Percentiles rank a stretch among this genome's conserved stretches.
Conservation (phyloP, 1,140 invertebrate genomes). For the Neodiprion pinetum region DNA sequence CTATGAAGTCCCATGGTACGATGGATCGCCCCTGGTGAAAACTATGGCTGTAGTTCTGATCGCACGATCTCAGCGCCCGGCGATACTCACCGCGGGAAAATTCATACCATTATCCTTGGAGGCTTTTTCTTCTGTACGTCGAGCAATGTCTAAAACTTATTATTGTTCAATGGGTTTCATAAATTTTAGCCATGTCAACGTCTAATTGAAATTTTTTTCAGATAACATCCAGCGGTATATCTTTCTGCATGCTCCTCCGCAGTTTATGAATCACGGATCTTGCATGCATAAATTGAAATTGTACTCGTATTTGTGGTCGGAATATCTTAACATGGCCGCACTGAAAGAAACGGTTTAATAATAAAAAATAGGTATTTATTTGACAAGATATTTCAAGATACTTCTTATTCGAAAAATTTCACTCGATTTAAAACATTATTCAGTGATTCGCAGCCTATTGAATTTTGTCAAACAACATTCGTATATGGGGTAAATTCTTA, state of each 20-base stretch:
- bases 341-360: too few species aligned
- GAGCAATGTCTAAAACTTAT: neutral
- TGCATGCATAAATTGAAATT: too few species aligned
- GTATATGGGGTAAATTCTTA: too few species aligned
- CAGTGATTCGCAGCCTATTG: too few species aligned
- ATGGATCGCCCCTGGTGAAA: neutral
- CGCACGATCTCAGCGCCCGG: slow-evolving; percentile 48
- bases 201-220: neutral
- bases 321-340: too few species aligned
- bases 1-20: slow-evolving; percentile 4
- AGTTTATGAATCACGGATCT: neutral
- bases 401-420: too few species aligned
- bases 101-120: slow-evolving; percentile 54
- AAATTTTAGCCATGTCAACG: neutral
- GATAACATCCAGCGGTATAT: neutral
- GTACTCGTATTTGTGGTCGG: too few species aligned
- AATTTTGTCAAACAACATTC: too few species aligned
- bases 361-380: too few species aligned
- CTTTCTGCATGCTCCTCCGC: neutral
- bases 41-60: slow-evolving; percentile 27
- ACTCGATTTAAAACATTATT: too few species aligned
- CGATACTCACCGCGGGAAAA: slow-evolving; percentile 49
- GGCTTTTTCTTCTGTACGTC: slow-evolving; percentile 43
- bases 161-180: neutral
- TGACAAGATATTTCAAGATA: too few species aligned